These are phyloP conservation scores for Myocastor coypus DNA, from an alignment of 2,113 vertebrate genomes.

Conservation along the genomic window DNA sequence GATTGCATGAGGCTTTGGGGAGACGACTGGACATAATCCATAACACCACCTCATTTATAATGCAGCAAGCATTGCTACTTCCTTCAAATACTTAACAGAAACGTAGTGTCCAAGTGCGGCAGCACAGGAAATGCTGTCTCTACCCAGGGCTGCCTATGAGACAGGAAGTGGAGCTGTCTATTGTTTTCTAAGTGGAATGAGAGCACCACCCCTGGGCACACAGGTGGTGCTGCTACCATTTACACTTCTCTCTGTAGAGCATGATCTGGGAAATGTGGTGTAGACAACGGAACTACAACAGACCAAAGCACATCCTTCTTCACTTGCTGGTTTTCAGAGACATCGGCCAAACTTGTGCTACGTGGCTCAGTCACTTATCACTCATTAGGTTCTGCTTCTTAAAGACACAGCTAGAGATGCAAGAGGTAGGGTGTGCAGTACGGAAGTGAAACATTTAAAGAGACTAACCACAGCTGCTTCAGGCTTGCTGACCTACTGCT, in stretches of 20 bases:
- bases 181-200: background rate
- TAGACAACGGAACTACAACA: background rate
- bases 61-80: background rate
- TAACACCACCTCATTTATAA: background rate
- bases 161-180: background rate
- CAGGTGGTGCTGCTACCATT: background rate
- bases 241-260: background rate
- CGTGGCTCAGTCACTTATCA: background rate
- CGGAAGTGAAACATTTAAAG: background rate
- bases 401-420: background rate
- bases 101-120: background rate
- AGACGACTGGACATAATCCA: no score
- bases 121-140: background rate
- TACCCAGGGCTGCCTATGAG: background rate
- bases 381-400: background rate
- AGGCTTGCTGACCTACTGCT: background rate
- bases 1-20: no score
- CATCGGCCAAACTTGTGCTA: background rate
- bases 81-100: conserved; percentile 11
- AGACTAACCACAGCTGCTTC: background rate
- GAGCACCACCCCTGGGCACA: background rate
- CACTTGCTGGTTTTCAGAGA: background rate
- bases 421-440: background rate
- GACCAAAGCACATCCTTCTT: background rate
- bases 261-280: background rate